Base-by-base conservation (phyloP, 1,140 invertebrate species). In the Drosophila sturtevanti region DNA sequence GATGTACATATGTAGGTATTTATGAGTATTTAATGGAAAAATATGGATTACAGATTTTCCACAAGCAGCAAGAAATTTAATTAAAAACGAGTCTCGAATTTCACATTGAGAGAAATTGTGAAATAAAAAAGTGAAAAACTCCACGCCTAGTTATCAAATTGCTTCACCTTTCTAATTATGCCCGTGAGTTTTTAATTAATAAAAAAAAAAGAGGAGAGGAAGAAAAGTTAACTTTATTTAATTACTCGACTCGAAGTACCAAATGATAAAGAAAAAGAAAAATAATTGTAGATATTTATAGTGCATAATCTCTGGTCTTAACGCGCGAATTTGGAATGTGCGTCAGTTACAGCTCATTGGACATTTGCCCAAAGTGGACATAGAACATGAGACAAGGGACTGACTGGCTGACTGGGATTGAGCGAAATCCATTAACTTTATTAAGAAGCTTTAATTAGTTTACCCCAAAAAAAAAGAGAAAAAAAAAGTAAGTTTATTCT, bases 361-460 rank as follows among this genome's bases (percentile, higher is more conserved):
- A 52, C 55, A n/a, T n/a, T n/a, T n/a, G n/a, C n/a, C 10, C 41
- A 48, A 18, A n/a, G n/a, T 48, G 16, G 16, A 48, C 41, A 48
- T 21, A 16, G 18, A 18, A 48, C 41, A 48, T 48, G 41, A 18
- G 41, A 62, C 48, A 44, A 37, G 59, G 58, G 31, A 16, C 14
- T 16, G 48, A 18, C 1, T 24, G 21, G 24, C 31, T 27, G 38
- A 24, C 56, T 60, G 35, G 41, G 3, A 22, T 11, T 41, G 37
- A 18, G 55, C 11, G 54, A 68, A 75, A 78, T 81, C 82, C 78
- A 85, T 86, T 87, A 87, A 79, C 79, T 87, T 87, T 86, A 87
- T 86, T 86, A 86, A 86, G 79, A 54, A 55, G 71, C 79, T 75
- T 86, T 86, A 87, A 86, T 86, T 86, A 86, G 82, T 87, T 87